phyloP scores from a whole-genome alignment of 2,113 vertebrate species.

The Montifringilla adamsi region DNA sequence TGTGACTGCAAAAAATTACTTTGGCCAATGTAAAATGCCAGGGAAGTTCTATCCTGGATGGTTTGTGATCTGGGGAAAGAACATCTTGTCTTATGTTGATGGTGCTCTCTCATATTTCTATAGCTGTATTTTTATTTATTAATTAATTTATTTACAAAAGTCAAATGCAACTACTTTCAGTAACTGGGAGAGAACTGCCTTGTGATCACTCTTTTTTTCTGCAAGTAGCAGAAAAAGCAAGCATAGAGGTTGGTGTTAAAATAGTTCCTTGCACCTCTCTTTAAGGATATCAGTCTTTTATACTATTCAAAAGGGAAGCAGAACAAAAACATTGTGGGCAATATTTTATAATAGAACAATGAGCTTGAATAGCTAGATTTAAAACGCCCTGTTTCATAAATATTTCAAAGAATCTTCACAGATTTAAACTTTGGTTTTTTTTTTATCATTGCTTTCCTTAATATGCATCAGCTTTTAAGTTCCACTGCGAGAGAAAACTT shows the following conservation, averaged over 20 bases:
- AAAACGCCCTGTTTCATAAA: not conserved
- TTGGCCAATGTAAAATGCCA: not conserved
- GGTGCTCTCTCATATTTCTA: not conserved
- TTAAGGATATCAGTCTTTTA: not conserved
- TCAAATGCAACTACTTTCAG: not conserved
- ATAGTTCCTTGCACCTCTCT: not conserved
- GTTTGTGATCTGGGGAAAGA: not conserved
- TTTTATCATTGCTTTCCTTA: not conserved
- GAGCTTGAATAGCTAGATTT: not conserved
- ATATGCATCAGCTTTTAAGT: not conserved
- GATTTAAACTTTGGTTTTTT: not conserved
- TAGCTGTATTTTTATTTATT: not conserved
- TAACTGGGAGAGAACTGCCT: not conserved
- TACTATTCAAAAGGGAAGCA: not conserved
- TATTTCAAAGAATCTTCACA: not conserved
- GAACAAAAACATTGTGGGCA: conserved; percentile 10
- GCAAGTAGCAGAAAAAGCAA: not conserved
- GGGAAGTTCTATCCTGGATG: not conserved
- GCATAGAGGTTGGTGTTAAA: not conserved
- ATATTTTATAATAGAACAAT: conserved; percentile 7
- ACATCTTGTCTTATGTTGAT: not conserved
- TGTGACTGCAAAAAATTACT: not conserved
- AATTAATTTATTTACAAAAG: not conserved
- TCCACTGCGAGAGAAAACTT: not conserved
- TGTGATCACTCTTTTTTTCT: not conserved